Base-by-base conservation (phyloP, 2,888 invertebrate genomes). In the Orgyia antiqua region DNA sequence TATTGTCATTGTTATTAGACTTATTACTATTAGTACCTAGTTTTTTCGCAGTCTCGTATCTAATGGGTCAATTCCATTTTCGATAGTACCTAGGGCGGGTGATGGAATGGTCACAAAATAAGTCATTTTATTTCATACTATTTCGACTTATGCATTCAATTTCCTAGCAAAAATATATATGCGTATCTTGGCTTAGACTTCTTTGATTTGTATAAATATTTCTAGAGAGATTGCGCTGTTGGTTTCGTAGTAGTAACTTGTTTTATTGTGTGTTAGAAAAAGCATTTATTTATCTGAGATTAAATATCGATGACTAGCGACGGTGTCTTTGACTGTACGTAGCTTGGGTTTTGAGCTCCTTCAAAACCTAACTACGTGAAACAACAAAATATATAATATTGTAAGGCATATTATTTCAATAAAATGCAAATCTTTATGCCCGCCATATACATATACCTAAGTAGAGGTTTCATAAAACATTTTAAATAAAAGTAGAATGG, bases 401-500 rank as follows among this genome's bases (percentile, higher is more conserved):
- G n/a, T n/a, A n/a, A n/a, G n/a, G n/a, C n/a, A n/a, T n/a, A n/a
- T n/a, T n/a, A n/a, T n/a, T n/a, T 20, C n/a, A 20, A 20, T 20
- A 20, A 20, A 20, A 20, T 23, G 12, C 2, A 23, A 23, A 10
- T 8, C 9, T 10, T n/a, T n/a, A n/a, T n/a, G 9, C 13, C 15
- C 26, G 17, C n/a, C n/a, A 17, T 4, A 13, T 10, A 27, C 24
- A 24, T 25, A 4, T n/a, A 4, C 6, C 18, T 18, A 20, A 9
- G 9, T n/a, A 9, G 20, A 10, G 15, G 17, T 30, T 30, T 2
- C 6, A 23, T 31, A 17, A 29, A 34, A 37, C 18, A 31, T 34
- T 34, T n/a, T 6, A 7, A 42, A 42, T 45, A 39, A 32, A 37
- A 31, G 24, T 28, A 21, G 25, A 23, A 37, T 29, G 25, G 36